Evolutionary conservation across 2,797 vertebrate species (phyloP), one percentile per base, ranked within the genome.

Genomic region (Otolemur crassicaudatus): DNA sequence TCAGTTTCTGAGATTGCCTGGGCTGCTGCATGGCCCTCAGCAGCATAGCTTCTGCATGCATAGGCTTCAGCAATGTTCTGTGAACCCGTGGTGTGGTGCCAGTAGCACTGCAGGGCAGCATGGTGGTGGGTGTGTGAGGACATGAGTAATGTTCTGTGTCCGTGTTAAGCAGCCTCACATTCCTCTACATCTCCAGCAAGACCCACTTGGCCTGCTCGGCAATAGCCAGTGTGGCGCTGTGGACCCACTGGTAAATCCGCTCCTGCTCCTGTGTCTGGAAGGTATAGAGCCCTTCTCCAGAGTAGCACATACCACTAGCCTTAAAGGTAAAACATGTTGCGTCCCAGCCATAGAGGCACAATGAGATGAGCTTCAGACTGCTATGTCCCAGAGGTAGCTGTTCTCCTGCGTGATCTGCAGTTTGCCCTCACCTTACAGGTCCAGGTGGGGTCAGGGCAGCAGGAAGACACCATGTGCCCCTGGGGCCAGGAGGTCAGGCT

Each of bases 261-360:
- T 99, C 99, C 0, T 99, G 99, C 29, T 99, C 99, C 97, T 99
- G 99, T 0, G 99, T 99, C 98, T 99, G 99, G 98, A 99, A 99
- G 73, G 99, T 99, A 98, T 99, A 99, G 86, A 99, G 99, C 20
- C 99, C 99, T 98, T 99, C 99, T 0, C 99, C 99, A 0, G 99
- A 99, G 0, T 99, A 99, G 4, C 99, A 99, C 99, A 99, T 98
- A 99, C 99, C 99, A 96, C 99, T 99, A 0, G 99, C 99, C 98
- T 99, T 99, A 0, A 99, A 99, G 96, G 99, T 99, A 97, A 99
- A 99, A 94, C 99, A 99, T 0, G 99, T 99, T 95, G 99, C 98
- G 0, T 99, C 99, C 0, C 99, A 98, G 56, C 99, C 99, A 0
- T 99, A 99, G 97, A 99, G 99, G 67, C 99, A 99, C 96, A 99